These are phyloP conservation scores for Furnarius figulus DNA, from an alignment of 2,113 vertebrate species.

Conservation along the genomic window DNA sequence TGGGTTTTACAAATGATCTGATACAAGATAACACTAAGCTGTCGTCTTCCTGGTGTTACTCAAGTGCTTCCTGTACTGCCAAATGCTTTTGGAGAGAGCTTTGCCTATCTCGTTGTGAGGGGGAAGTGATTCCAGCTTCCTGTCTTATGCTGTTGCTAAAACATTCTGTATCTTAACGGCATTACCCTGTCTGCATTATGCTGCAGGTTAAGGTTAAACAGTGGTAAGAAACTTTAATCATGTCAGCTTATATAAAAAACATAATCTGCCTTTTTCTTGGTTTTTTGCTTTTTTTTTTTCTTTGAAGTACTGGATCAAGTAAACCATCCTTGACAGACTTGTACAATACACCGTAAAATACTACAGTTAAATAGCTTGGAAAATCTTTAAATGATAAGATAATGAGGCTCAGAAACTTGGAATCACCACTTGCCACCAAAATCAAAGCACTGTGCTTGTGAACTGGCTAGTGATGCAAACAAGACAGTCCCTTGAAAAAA, in stretches of 20 bases:
- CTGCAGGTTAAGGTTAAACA: neutral
- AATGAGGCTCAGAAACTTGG: neutral
- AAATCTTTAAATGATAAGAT: neutral
- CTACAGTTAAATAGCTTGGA: neutral
- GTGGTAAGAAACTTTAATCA: neutral
- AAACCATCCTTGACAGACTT: neutral
- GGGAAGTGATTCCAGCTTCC: slow-evolving; percentile 6
- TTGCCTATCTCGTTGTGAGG: neutral
- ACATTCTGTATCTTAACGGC: neutral
- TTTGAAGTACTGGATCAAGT: neutral
- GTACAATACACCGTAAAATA: neutral
- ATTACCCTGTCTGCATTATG: neutral
- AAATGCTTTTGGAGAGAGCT: slow-evolving; percentile 12
- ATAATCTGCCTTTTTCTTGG: neutral
- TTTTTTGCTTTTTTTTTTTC: neutral
- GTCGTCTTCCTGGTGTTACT: neutral
- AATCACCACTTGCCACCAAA: neutral
- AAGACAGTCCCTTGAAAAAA: neutral
- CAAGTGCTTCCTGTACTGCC: neutral
- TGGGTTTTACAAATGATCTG: neutral
- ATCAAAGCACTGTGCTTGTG: neutral
- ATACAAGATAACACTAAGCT: neutral
- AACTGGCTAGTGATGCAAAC: neutral
- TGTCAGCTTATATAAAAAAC: neutral
- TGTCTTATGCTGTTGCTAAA: neutral